phyloP scores from a whole-genome alignment of 1,140 invertebrate species.

The Neuroterus valhalla region DNA sequence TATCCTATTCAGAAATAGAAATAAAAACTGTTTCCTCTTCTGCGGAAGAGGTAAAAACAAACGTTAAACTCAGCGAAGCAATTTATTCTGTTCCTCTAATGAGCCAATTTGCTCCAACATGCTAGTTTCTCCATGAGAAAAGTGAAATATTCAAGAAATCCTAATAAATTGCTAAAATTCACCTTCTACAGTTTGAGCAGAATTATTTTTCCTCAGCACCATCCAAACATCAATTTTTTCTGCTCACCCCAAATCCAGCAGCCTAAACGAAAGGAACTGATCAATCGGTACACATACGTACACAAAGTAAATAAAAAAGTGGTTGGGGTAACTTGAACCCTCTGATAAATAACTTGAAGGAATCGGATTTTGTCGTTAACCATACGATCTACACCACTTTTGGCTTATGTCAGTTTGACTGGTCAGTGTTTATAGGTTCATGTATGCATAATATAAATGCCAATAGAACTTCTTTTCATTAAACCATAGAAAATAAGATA shows the following conservation, averaged over 20 bases:
- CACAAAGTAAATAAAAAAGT: background rate
- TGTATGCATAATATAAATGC: too few relatives aligned
- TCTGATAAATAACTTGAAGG: background rate
- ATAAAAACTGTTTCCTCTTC: background rate
- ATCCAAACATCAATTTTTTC: too few relatives aligned
- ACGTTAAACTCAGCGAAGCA: background rate
- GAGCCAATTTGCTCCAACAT: slow-evolving; percentile 7
- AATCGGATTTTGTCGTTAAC: background rate
- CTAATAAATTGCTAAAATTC: background rate
- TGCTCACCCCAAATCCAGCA: too few relatives aligned
- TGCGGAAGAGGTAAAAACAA: background rate
- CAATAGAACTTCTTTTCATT: too few relatives aligned
- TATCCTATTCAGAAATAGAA: background rate
- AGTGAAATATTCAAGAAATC: slow-evolving; percentile 1
- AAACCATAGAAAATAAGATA: too few relatives aligned
- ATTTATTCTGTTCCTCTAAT: background rate
- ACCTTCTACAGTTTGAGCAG: background rate
- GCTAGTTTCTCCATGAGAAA: background rate
- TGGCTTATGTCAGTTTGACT: background rate
- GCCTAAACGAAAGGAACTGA: background rate
- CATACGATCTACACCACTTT: background rate
- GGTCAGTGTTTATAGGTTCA: background rate
- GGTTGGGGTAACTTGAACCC: background rate
- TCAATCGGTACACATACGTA: background rate
- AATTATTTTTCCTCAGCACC: too few relatives aligned